phyloP scores from a whole-genome alignment of 1,140 invertebrate genomes.

The Cherax destructor region DNA sequence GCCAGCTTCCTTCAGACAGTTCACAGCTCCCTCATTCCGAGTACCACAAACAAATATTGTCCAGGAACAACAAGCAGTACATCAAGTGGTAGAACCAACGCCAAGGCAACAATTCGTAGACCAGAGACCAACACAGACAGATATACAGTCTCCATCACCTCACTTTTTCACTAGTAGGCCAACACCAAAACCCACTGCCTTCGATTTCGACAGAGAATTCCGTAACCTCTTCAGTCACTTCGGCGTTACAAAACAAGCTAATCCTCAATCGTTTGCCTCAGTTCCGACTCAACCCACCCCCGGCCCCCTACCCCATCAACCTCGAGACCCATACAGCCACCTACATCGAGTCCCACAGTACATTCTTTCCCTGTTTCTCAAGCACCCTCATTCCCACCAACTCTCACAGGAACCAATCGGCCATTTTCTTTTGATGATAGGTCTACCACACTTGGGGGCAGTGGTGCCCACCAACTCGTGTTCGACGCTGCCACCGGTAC shows the following conservation, averaged over 20 bases:
- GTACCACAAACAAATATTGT: neutral
- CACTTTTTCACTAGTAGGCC: constrained; percentile 35
- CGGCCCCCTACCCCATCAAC: constrained; percentile 35
- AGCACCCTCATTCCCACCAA: constrained; percentile 4
- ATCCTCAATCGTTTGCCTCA: constrained; percentile 1
- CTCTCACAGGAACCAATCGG: constrained; percentile 4
- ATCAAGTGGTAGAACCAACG: neutral
- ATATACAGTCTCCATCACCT: neutral
- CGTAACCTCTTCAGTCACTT: constrained; percentile 58
- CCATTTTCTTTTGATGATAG: constrained; percentile 62
- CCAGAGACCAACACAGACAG: neutral
- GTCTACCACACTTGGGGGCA: constrained; percentile 13
- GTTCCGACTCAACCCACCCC: constrained; percentile 33
- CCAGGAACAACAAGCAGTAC: neutral
- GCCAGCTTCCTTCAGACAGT: constrained; percentile 17
- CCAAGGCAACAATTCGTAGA: neutral
- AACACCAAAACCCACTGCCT: constrained; percentile 39
- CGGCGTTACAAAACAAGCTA: constrained; percentile 7
- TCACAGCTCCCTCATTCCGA: constrained; percentile 35
- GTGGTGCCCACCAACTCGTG: constrained; percentile 68
- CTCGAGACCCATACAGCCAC: constrained; percentile 4
- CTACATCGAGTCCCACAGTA: neutral
- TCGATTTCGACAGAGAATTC: constrained; percentile 69
- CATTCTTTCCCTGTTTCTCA: constrained; percentile 16
- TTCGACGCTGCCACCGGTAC: constrained; percentile 72